These are phyloP conservation scores for Sitta carolinensis DNA, from an alignment of 2,797 vertebrate genomes.

Conservation along the genomic window DNA sequence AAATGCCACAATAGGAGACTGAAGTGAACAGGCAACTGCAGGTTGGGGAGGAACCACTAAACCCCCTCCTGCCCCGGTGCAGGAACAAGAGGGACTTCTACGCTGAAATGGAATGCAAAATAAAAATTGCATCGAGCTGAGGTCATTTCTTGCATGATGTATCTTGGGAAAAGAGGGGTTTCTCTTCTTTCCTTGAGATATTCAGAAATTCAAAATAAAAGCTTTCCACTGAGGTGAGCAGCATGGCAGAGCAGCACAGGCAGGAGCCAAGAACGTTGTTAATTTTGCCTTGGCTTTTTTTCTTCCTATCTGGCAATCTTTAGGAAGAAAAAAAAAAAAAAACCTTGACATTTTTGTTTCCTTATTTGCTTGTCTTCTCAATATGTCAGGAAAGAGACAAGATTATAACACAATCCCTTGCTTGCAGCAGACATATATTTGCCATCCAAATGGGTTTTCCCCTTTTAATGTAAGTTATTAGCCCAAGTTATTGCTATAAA, in stretches of 20 bases:
- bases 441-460: constrained; percentile 16
- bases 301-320: constrained; percentile 14
- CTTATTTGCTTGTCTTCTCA: constrained; percentile 47
- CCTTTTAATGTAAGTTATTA: constrained; percentile 15
- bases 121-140: constrained; percentile 48
- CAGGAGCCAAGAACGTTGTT: rapidly evolving
- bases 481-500: not conserved
- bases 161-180: constrained; percentile 37
- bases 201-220: constrained; percentile 50
- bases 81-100: constrained; percentile 37
- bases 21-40: not conserved
- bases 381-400: constrained; percentile 11
- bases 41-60: not conserved
- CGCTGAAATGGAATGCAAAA: constrained; percentile 51
- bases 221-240: not conserved
- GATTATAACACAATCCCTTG: constrained; percentile 12
- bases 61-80: not conserved
- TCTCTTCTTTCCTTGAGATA: constrained; percentile 4
- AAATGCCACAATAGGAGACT: not conserved
- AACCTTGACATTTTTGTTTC: constrained; percentile 42
- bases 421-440: constrained; percentile 7
- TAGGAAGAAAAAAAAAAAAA: not conserved
- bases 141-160: constrained; percentile 46
- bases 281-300: not conserved
- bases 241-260: not conserved